Base-by-base conservation (phyloP, 2,113 vertebrate genomes). In the Trichomycterus rosablanca region DNA sequence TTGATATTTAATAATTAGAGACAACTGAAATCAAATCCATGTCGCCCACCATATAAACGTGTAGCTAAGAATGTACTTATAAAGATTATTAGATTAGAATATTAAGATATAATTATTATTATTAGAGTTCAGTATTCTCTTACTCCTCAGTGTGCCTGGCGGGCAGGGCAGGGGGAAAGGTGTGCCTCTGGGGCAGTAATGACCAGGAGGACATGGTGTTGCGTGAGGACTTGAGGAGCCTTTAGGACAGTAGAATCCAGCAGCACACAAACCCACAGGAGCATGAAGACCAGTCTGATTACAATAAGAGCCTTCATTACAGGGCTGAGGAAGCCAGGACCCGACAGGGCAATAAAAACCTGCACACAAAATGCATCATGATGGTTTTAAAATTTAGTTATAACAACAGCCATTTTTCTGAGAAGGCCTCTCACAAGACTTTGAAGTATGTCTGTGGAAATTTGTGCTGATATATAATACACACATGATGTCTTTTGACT, bases 171-270 rank as follows among this genome's bases (percentile, higher is more conserved):
- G 58, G 39, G 83, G 84, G 44, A 78, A 40, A 24, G 68, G 66
- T 15, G 86, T 90, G 32, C 82, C 86, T 63, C 37, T 55, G 66
- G 91, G 91, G 75, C 93, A 97, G 67, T 88, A 95, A 74, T 92
- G 83, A 68, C 92, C 91, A 35, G 26, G 44, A 22, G 70, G 76
- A 67, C 87, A 89, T 7, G 23, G 63, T 0, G 61, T 37, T n/a
- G 68, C 10, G 35, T 77, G 50, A 8, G 81, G 72, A 57, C 74
- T 58, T 59, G 68, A 62, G 54, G 90, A 88, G n/a, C 87, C 89
- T 59, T 3, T 12, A 0, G 90, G 83, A 44, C 92, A 95, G 71
- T 86, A 85, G 79, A 81, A 77, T 5, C 89, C 92, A 61, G 79
- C 68, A 55, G 51, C 35, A 59, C 84, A 88, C 22, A 57, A 56